Conservation (phyloP, 2,113 vertebrate species). For the Nymphicus hollandicus region DNA sequence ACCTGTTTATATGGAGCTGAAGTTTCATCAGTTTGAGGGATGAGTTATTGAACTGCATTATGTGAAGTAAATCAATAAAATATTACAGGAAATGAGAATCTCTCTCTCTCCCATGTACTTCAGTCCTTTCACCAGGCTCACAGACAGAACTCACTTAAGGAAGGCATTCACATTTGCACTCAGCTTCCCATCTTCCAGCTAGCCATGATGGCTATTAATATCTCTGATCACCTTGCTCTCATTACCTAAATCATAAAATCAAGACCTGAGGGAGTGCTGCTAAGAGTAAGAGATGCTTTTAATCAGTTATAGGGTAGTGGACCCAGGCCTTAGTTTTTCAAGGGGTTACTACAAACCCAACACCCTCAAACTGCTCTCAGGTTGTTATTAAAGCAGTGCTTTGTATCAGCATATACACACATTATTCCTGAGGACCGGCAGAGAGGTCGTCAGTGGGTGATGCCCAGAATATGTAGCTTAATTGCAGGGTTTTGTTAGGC, state of each 20-base stretch:
- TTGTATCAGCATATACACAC: background rate
- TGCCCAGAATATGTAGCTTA: background rate
- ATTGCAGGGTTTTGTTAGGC: background rate
- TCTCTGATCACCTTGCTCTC: background rate
- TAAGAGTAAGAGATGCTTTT: background rate
- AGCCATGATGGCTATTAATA: background rate
- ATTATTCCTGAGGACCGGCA: background rate
- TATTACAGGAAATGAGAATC: conserved; percentile 32
- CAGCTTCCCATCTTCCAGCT: background rate
- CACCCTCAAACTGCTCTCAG: background rate
- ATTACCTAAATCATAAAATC: background rate
- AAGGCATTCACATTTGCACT: background rate
- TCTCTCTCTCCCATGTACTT: background rate
- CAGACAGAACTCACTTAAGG: background rate
- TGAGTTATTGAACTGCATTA: conserved; percentile 40
- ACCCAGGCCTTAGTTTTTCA: background rate
- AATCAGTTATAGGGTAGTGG: background rate
- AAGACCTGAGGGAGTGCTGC: background rate
- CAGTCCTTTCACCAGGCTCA: background rate
- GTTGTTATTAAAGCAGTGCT: background rate
- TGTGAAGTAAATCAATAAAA: conserved; percentile 44
- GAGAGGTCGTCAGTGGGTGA: background rate
- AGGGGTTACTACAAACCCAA: background rate
- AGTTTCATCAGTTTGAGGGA: conserved; percentile 27
- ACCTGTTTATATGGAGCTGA: conserved; percentile 53